Conservation (phyloP, 2,888 invertebrate genomes). For the Microplitis deprimator region DNA sequence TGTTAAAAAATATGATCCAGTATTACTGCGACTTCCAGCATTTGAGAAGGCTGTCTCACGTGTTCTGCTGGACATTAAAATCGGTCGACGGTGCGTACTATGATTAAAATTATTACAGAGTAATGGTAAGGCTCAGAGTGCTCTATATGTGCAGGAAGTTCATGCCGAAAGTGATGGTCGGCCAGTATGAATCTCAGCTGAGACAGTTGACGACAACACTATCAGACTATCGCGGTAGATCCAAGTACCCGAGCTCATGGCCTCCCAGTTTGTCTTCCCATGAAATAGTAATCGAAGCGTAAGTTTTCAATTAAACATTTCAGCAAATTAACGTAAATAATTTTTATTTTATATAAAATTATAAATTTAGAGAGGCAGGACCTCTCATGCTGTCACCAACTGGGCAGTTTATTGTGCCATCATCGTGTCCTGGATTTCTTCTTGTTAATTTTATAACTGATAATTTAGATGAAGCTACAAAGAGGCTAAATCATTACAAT, state of each 20-base stretch:
- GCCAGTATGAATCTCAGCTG: conserved; percentile 87
- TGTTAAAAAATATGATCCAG: conserved; percentile 82
- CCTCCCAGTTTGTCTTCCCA: conserved; percentile 81
- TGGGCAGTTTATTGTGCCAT: conserved; percentile 93
- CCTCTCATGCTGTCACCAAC: conserved; percentile 94
- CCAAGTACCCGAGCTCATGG: conserved; percentile 81
- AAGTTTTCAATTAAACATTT: conserved; percentile 68
- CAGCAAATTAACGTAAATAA: conserved; percentile 1
- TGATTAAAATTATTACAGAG: conserved; percentile 55
- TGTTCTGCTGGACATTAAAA: conserved; percentile 86
- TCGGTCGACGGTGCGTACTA: conserved; percentile 81
- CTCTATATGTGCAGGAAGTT: conserved; percentile 81
- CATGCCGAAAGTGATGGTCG: conserved; percentile 91
- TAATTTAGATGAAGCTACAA: conserved; percentile 82
- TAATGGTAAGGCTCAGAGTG: conserved; percentile 67
- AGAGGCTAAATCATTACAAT: conserved; percentile 82
- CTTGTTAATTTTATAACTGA: conserved; percentile 87
- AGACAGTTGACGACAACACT: conserved; percentile 88
- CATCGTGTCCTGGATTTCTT: conserved; percentile 90
- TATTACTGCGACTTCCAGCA: conserved; percentile 82
- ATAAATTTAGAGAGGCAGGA: conserved; percentile 84
- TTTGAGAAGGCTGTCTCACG: conserved; percentile 89
- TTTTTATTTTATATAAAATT: background rate
- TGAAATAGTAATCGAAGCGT: conserved; percentile 92
- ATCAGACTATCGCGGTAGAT: conserved; percentile 80